Base-by-base conservation (phyloP, 1,140 invertebrate genomes). In the Ostrea denselamellosa region DNA sequence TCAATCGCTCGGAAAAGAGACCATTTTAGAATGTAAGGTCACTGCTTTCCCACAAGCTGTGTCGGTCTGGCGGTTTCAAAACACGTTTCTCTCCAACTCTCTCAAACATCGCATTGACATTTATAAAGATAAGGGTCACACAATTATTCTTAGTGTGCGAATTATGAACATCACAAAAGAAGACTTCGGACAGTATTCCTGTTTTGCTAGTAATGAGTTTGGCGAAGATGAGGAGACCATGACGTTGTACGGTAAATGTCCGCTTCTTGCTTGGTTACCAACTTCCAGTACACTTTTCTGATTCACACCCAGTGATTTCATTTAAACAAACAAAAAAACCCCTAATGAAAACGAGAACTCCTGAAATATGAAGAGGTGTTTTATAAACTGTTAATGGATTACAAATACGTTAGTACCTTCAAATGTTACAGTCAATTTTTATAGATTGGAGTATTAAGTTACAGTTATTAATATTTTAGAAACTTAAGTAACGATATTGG, bases 171-270 rank as follows among this genome's bases (percentile, higher is more conserved):
- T 98, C 94, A 96, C 96, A 7, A 95, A 96, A 89, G 95, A 96
- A 28, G 98, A 98, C 94, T 97, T 97, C 90, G 98, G 98, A 25
- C 97, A 97, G 84, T 99, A 98, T 95, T 97, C 97, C 93, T 98
- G 98, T 93, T 97, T 98, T 85, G 97, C 97, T 86, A 98, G 97
- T 87, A 98, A 98, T 94, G 97, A 97, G 17, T 95, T 98, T 62
- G 98, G 98, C 84, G 97, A 96, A 93, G 97, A 97, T 58, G 97
- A 98, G 94, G 97, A 97, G 83, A 97, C 97, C 9, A 96, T 98
- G 89, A 95, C 97, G 90, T 95, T 98, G 81, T 98, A 98, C 95
- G 97, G 98, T 98, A 95, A 83, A 14, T 14, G 19, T 19, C 19
- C 7, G n/a, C n/a, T 19, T n/a, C 17, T 62, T 17, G 8, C 17